These are phyloP conservation scores for Oncorhynchus keta DNA, from an alignment of 2,113 vertebrate species.

Conservation along the genomic window DNA sequence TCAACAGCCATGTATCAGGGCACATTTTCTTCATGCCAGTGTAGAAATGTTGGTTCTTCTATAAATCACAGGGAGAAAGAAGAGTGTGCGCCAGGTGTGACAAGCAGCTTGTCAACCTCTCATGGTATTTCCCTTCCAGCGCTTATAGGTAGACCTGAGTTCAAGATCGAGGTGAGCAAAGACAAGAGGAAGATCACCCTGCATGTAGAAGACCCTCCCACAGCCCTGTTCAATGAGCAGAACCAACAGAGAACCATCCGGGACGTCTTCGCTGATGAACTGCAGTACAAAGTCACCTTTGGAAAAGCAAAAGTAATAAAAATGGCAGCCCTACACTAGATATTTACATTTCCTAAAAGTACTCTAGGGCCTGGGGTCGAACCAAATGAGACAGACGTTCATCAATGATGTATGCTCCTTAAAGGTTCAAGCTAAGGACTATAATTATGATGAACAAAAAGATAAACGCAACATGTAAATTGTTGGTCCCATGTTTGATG, in stretches of 20 bases:
- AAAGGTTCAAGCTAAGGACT: too few species aligned
- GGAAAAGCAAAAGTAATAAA: constrained; percentile 68
- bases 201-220: constrained; percentile 72
- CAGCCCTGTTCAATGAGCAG: constrained; percentile 62
- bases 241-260: constrained; percentile 69
- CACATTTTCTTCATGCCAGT: background rate
- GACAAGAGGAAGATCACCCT: constrained; percentile 68
- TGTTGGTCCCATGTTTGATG: too few species aligned
- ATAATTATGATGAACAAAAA: background rate
- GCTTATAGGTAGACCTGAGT: constrained; percentile 76
- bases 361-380: background rate
- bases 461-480: too few species aligned
- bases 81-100: background rate
- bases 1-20: too few species aligned
- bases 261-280: constrained; percentile 78
- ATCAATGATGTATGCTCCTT: background rate
- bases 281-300: constrained; percentile 82
- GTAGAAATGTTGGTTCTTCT: too few species aligned
- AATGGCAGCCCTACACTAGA: background rate
- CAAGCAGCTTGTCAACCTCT: background rate
- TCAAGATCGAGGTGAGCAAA: constrained; percentile 59
- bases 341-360: background rate
- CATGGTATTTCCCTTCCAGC: constrained; percentile 67
- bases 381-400: background rate
- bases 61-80: too few species aligned